These are phyloP conservation scores for Pachliopta kotzebuea DNA, from an alignment of 2,888 invertebrate species.

Conservation along the genomic window DNA sequence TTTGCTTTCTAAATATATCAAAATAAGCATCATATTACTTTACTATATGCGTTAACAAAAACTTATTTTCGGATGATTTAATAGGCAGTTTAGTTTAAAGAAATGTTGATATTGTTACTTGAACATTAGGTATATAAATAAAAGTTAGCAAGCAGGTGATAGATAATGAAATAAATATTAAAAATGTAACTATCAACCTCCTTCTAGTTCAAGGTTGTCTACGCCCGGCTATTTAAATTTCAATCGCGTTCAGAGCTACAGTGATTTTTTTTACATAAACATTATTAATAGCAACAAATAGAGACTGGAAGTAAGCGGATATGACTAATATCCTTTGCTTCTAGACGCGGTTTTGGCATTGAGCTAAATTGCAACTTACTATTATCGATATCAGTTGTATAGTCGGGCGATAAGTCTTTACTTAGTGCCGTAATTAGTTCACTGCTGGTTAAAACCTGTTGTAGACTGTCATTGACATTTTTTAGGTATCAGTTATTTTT, in stretches of 20 bases:
- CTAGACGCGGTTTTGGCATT: conserved; percentile 13
- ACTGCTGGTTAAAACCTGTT: conserved; percentile 7
- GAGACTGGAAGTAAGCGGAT: conserved; percentile 18
- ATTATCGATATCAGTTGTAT: conserved; percentile 2
- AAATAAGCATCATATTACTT: too few species aligned
- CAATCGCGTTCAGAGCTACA: conserved; percentile 19
- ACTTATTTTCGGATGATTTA: too few species aligned
- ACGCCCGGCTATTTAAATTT: conserved; percentile 22
- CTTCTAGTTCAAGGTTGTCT: conserved; percentile 27
- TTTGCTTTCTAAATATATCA: too few species aligned
- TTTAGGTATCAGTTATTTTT: too few species aligned
- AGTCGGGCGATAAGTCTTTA: conserved; percentile 15
- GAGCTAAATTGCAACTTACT: conserved; percentile 6
- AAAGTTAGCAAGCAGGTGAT: not conserved
- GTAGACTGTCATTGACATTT: too few species aligned
- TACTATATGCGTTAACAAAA: too few species aligned
- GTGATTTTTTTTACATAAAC: conserved; percentile 20
- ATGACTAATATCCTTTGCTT: conserved; percentile 26
- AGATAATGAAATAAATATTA: not conserved
- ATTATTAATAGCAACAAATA: conserved; percentile 17
- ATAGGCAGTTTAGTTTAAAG: too few species aligned
- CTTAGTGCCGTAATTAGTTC: conserved; percentile 19
- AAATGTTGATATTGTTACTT: too few species aligned
- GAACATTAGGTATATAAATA: too few species aligned
- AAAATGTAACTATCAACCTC: conserved; percentile 8